Percentiles rank a stretch among this genome's conserved stretches.
These are phyloP conservation scores for Macrotis lagotis DNA, from an alignment of 2,113 vertebrate species.

Conservation along the genomic window DNA sequence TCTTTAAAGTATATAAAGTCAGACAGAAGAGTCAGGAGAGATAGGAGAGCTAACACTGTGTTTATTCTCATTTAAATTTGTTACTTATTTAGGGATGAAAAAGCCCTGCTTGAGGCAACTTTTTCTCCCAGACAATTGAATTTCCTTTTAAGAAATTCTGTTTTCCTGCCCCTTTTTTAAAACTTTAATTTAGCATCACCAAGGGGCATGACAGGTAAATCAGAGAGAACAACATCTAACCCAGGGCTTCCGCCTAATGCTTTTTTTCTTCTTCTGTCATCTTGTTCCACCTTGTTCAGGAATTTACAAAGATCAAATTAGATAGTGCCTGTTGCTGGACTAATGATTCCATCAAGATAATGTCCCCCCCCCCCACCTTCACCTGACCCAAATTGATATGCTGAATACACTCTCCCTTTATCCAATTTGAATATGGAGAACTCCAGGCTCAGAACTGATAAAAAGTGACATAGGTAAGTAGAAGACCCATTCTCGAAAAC, in stretches of 20 bases:
- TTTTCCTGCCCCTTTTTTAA: slow-evolving; percentile 28
- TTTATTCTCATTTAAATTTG: background rate
- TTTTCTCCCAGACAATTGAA: slow-evolving; percentile 19
- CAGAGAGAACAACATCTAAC: background rate
- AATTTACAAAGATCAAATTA: slow-evolving; percentile 1
- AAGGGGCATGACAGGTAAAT: background rate
- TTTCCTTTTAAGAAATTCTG: slow-evolving; percentile 14
- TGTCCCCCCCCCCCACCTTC: slow-evolving; percentile 28
- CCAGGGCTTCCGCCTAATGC: background rate
- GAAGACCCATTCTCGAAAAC: slow-evolving; percentile 24
- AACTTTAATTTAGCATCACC: background rate
- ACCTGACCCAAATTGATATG: slow-evolving; percentile 48
- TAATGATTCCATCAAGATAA: background rate
- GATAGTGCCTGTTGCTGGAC: background rate
- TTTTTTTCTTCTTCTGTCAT: background rate
- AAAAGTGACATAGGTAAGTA: slow-evolving; percentile 30
- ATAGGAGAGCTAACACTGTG: background rate
- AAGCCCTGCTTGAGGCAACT: background rate
- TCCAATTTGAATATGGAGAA: slow-evolving; percentile 10
- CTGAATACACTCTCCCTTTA: slow-evolving; percentile 16
- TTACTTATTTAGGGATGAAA: background rate
- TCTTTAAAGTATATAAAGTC: background rate
- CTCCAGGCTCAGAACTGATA: slow-evolving; percentile 44
- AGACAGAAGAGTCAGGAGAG: background rate
- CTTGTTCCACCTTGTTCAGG: background rate